phyloP scores from a whole-genome alignment of 2,797 vertebrate species.

The Melanotaenia trifasciata region DNA sequence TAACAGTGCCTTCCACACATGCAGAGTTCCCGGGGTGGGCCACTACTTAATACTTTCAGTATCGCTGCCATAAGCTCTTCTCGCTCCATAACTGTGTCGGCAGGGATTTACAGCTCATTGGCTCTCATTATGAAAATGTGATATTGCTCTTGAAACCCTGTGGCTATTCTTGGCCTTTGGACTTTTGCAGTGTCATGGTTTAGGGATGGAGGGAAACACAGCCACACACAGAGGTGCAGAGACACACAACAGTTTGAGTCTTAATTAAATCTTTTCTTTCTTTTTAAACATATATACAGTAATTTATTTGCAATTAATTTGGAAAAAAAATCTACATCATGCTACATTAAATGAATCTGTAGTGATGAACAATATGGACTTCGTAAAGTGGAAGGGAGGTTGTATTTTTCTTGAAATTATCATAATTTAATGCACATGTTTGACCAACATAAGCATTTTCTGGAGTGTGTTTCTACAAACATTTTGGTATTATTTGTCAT shows the following conservation, averaged over 20 bases:
- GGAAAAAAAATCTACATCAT: too few relatives aligned
- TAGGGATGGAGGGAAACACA: conserved; percentile 20
- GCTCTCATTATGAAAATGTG: conserved; percentile 79
- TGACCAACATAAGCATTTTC: too few relatives aligned
- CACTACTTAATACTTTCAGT: conserved; percentile 63
- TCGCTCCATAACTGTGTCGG: conserved; percentile 69
- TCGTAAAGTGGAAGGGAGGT: too few relatives aligned
- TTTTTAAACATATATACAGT: too few relatives aligned
- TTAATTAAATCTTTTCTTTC: too few relatives aligned
- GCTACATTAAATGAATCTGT: background rate
- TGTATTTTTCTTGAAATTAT: too few relatives aligned
- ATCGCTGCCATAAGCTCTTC: conserved; percentile 66
- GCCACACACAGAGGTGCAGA: conserved; percentile 18
- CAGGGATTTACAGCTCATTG: conserved; percentile 81
- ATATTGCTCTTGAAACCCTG: conserved; percentile 71
- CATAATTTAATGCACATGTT: too few relatives aligned
- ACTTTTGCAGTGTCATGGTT: conserved; percentile 66
- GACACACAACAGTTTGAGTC: too few relatives aligned
- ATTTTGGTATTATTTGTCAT: too few relatives aligned
- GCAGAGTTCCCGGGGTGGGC: conserved; percentile 32
- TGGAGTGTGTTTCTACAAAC: too few relatives aligned
- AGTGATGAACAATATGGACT: background rate
- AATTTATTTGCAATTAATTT: background rate
- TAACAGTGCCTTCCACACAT: conserved; percentile 17
- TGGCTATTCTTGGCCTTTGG: conserved; percentile 66